Evolutionary conservation across 2,113 vertebrate species (phyloP), one percentile per base, ranked within the genome.

Genomic region (Campylorhamphus procurvoides): DNA sequence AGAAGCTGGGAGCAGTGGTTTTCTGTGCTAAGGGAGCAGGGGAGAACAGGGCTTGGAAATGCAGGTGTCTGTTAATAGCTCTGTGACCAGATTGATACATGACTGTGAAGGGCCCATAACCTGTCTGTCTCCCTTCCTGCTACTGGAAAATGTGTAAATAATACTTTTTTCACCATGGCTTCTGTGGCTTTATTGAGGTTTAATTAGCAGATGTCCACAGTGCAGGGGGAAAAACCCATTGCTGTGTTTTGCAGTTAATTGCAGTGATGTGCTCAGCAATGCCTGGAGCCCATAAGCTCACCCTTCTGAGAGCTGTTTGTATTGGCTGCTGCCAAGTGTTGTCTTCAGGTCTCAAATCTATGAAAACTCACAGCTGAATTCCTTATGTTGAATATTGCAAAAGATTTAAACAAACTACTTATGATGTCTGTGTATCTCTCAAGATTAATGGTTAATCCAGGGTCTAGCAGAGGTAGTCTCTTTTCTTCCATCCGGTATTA

Each of bases 181-280:
- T 88, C n/a, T 62, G 3, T 44, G 69, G 27, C 64, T 81, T 80
- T 81, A 63, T 37, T 77, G 79, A 82, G 46, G 67, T 50, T 89
- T 94, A 85, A 87, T 96, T 95, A 90, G 55, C 79, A 84, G 59
- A 79, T 91, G 84, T 40, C 59, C 84, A 93, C 63, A 91, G 92
- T 83, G 63, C 33, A 31, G 3, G 39, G 60, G 27, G 2, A 2
- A 63, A 87, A 66, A 52, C 28, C 40, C 40, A 7, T 6, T 28
- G 55, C 59, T 47, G 18, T 68, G 29, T 93, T 90, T 88, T 79
- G 78, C 55, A 52, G 55, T 83, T 91, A 90, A 83, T 90, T 93
- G 85, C 78, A 77, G 71, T 47, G 67, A 69, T 83, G 67, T 73
- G 46, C 56, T 53, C 33, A 75, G 60, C 7, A 2, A 28, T 69